Evolutionary conservation across 2,113 vertebrate species (phyloP), one percentile per base, ranked within the genome.

Genomic region (Thunnus maccoyii): DNA sequence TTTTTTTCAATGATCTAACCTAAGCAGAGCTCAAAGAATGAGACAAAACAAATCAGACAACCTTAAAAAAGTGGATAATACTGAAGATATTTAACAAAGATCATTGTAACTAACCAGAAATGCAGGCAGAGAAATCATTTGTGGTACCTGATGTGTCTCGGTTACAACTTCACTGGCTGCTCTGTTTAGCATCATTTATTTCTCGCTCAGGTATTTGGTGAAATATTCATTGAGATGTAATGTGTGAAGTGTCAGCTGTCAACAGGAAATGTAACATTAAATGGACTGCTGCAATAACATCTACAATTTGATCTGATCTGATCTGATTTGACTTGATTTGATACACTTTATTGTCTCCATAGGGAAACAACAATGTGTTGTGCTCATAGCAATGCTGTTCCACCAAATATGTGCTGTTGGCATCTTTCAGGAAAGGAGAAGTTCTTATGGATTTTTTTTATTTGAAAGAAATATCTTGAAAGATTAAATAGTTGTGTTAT

Each of bases 101-200:
- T 22, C 22, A 62, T 15, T 47, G 22, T 48, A 30, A 36, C 32
- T 36, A 36, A 10, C 7, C 22, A 70, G 20, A 47, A 20, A 30
- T 14, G 12, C 12, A 20, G 25, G 22, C 22, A 22, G 65, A 52
- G 36, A 30, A 57, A 48, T 46, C 1, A 9, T 14, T 36, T 75
- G 17, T 62, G 27, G 10, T 46, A 60, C 20, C 22, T 30, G 47
- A 46, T 22, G 50, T 22, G 12, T 0, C 50, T 69, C 36, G 27
- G 17, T 72, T 47, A 27, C 50, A 54, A 9, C 48, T 17, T 74
- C 17, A 61, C 12, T 70, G 46, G 44, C 22, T 56, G 25, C 44
- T 70, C 41, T 80, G 64, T 46, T 22, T 62, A 32, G 17, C 12
- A 0, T 50, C 20, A 44, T 18, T 72, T n/a, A 63, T 67, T 57